Percentiles rank a stretch among this genome's conserved stretches.
These are phyloP conservation scores for Chrysogorgia sp. DNA, from an alignment of 92 coral and sea anemone genomes.

Conservation along the genomic window DNA sequence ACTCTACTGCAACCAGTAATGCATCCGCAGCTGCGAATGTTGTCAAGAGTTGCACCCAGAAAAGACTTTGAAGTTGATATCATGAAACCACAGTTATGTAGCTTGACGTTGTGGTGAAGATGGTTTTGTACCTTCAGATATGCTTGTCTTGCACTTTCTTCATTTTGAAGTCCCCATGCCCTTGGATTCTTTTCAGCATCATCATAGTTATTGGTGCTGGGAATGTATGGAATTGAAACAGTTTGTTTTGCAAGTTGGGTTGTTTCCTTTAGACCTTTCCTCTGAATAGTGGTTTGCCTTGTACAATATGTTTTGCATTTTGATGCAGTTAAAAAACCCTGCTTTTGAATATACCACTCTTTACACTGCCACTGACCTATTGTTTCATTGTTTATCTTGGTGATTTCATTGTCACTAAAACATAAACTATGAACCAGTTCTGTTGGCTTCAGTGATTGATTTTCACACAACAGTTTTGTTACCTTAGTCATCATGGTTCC, in stretches of 20 bases:
- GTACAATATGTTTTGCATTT: conserved; percentile 9
- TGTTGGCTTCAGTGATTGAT: not conserved
- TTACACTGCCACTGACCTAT: conserved; percentile 4
- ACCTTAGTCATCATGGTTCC: too few species aligned
- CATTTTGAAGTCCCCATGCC: not conserved
- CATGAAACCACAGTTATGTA: not conserved
- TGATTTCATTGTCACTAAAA: not conserved
- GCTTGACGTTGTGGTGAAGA: not conserved
- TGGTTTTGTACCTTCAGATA: not conserved
- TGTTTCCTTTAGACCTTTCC: not conserved
- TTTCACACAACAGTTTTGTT: too few species aligned
- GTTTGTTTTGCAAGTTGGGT: too few species aligned
- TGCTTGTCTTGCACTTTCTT: not conserved
- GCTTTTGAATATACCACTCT: conserved; percentile 8
- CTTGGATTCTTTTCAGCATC: not conserved
- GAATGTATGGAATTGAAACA: too few species aligned
- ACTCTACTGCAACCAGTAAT: not conserved
- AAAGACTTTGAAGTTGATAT: not conserved
- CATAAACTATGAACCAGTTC: not conserved
- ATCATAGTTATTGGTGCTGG: not conserved
- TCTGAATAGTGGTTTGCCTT: conserved; percentile 1
- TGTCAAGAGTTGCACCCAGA: conserved; percentile 6
- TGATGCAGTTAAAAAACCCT: conserved; percentile 16
- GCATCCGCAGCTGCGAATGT: not conserved
- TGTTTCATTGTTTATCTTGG: not conserved